Evolutionary conservation across 2,888 invertebrate species (phyloP).

Genomic region (Stenichneumon culpator): DNA sequence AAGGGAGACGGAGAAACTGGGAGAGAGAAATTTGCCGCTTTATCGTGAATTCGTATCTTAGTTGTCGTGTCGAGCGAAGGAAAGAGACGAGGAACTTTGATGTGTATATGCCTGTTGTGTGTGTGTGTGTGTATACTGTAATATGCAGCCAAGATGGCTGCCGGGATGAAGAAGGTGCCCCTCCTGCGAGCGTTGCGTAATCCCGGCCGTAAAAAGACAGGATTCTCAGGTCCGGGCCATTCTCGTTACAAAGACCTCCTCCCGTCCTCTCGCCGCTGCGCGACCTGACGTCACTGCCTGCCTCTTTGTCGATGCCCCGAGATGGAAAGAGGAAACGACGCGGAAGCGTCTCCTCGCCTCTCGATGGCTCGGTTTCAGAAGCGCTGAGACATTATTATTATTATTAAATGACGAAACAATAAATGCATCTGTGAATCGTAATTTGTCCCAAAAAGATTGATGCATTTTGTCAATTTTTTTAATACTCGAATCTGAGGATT

Average conservation of each 20-base stretch:
- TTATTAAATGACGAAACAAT: slow-evolving; percentile 13
- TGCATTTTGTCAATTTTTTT: background rate
- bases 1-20: slow-evolving; percentile 11
- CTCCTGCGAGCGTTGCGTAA: slow-evolving; percentile 50
- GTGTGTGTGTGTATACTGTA: slow-evolving; percentile 1
- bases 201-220: slow-evolving; percentile 46
- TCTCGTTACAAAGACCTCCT: slow-evolving; percentile 26
- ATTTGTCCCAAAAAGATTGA: background rate
- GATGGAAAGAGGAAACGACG: slow-evolving; percentile 36
- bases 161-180: slow-evolving; percentile 35
- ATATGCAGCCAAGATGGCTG: slow-evolving; percentile 53
- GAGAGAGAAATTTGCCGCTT: slow-evolving; percentile 26
- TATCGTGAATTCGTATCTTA: slow-evolving; percentile 45
- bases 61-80: slow-evolving; percentile 22
- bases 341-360: slow-evolving; percentile 23
- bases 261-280: slow-evolving; percentile 13
- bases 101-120: background rate
- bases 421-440: background rate
- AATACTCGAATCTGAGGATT: background rate
- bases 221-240: slow-evolving; percentile 50
- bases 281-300: slow-evolving; percentile 35
- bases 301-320: slow-evolving; percentile 36
- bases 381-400: background rate
- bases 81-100: slow-evolving; percentile 17
- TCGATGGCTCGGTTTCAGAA: background rate